Percentiles rank a stretch among this genome's conserved stretches.
These are phyloP conservation scores for Scaptomyza reducta DNA, from an alignment of 2,888 invertebrate genomes.

Conservation along the genomic window DNA sequence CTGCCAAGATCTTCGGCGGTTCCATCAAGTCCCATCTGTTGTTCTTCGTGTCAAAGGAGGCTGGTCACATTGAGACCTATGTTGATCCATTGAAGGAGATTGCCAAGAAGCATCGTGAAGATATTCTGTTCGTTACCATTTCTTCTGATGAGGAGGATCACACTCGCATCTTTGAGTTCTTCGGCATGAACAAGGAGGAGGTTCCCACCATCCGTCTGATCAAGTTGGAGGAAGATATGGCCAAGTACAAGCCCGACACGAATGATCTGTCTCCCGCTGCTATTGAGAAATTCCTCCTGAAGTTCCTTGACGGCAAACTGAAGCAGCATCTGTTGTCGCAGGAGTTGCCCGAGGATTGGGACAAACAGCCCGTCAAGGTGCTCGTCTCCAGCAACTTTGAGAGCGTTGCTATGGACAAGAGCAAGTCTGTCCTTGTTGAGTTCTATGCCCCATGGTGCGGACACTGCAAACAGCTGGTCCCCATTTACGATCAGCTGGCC, in stretches of 20 bases:
- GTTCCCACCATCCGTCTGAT: slow-evolving; percentile 96
- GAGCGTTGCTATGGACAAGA: slow-evolving; percentile 93
- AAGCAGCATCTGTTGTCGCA: slow-evolving; percentile 98
- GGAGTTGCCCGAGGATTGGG: slow-evolving; percentile 98
- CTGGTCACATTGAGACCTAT: slow-evolving; percentile 92
- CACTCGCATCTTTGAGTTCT: slow-evolving; percentile 98
- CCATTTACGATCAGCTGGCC: slow-evolving; percentile 97
- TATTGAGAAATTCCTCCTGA: slow-evolving; percentile 90
- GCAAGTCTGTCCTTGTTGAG: slow-evolving; percentile 97
- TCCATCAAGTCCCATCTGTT: slow-evolving; percentile 98
- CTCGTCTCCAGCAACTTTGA: slow-evolving; percentile 98
- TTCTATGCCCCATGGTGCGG: slow-evolving; percentile 99
- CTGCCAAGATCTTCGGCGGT: slow-evolving; percentile 99
- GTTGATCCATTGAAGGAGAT: slow-evolving; percentile 91
- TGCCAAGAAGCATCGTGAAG: slow-evolving; percentile 95
- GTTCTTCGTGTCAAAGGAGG: slow-evolving; percentile 96
- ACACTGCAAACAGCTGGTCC: slow-evolving; percentile 98
- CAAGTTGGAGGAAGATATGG: slow-evolving; percentile 98
- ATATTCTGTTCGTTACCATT: slow-evolving; percentile 97
- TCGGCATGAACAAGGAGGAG: slow-evolving; percentile 98
- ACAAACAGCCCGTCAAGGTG: slow-evolving; percentile 95
- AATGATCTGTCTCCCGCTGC: slow-evolving; percentile 79
- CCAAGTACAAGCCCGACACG: slow-evolving; percentile 95
- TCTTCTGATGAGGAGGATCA: slow-evolving; percentile 98
- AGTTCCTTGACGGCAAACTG: slow-evolving; percentile 95